Evolutionary conservation across 2,113 vertebrate species (phyloP), one percentile per base, ranked within the genome.

Genomic region (Antechinus stuartii): DNA sequence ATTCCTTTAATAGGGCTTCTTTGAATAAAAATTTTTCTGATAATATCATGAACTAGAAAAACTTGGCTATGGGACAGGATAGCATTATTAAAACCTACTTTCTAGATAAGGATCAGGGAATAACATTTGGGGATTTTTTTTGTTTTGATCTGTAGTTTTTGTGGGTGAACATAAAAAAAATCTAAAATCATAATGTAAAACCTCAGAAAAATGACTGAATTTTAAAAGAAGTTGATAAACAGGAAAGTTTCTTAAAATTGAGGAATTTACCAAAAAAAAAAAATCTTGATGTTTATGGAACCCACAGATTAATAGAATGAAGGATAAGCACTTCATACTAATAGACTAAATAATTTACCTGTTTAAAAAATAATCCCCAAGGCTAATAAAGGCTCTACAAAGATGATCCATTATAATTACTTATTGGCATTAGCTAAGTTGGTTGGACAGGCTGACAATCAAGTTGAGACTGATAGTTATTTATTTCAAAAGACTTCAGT

Each of bases 231-330:
- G 12, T 19, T 84, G n/a, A 14, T 84, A 42, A 94, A 26, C 7
- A 95, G 55, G 92, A 91, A 56, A 49, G 0, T 90, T 96, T 95
- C 35, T 49, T 49, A 89, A 93, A 89, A 68, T 2, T 57, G 10
- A 11, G 95, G 23, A 93, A 54, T 89, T 24, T 92, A 96, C 91
- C 89, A 94, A 84, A 56, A 84, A n/a, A 47, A 47, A 47, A 47
- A 52, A 52, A 10, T 52, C 50, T 52, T 52, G 50, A 52, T 52
- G 50, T n/a, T 76, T 16, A 76, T 76, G 61, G 61, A n/a, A 76
- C 12, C 5, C 30, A 76, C 4, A n/a, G n/a, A 76, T 76, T 76
- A 76, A 76, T 4, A 14, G 35, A 7, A 76, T 76, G 35, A 76
- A 76, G 61, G 35, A 76, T n/a, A 76, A 76, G 14, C 14, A 76